Evolutionary conservation across 2,113 vertebrate genomes (phyloP), one percentile per base, ranked within the genome.

Genomic region (Triplophysa siluroides): DNA sequence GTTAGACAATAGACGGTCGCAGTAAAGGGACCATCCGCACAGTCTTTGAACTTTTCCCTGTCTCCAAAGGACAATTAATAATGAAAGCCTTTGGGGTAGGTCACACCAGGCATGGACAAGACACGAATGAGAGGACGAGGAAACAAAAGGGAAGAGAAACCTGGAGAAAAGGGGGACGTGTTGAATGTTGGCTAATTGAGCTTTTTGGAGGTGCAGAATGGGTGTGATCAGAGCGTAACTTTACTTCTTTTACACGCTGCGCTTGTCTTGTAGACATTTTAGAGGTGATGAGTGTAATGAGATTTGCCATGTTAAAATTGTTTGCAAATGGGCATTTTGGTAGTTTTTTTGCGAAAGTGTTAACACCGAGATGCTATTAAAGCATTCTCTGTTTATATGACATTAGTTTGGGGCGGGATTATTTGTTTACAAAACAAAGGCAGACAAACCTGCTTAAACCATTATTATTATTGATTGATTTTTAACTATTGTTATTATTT

Each of bases 1-100:
- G 90, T 91, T 92, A 93, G 91, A 95, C 93, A 95, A 94, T 93
- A 91, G 93, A 87, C 90, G 90, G 82, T 69, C 68, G 74, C 82
- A 80, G 82, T 72, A 65, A 79, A 80, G 78, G 88, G 88, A 88
- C 88, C 91, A 90, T 87, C 83, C 90, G 88, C 89, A 87, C 92
- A 88, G 92, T 87, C 91, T 93, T 93, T 94, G 91, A 94, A 94
- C 93, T 94, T 93, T 80, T 92, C 91, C 90, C 89, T 91, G 89
- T 93, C 92, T 93, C 92, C 85, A 92, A 95, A 92, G 92, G 90
- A 93, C 93, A 93, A 93, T 95, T 94, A 94, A 95, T 95, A 94
- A 94, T 88, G 90, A 93, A 94, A 93, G 93, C 92, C 94, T 94
- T 92, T 91, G 91, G 93, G 92, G 92, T 92, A 93, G 91, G 92